Conservation (phyloP, 2,888 invertebrate genomes). For the Drosophila melanosoma region DNA sequence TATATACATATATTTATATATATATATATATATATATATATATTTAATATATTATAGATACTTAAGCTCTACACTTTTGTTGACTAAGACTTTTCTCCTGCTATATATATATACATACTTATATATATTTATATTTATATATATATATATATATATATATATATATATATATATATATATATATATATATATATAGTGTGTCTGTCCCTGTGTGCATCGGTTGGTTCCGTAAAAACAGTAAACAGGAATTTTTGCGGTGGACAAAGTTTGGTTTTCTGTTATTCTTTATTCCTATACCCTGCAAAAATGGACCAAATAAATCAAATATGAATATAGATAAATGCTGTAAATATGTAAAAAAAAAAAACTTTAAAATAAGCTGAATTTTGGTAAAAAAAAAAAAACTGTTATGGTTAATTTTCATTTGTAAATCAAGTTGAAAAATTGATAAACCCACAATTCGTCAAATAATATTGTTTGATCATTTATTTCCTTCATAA, state of each 20-base stretch:
- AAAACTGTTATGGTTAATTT: not conserved
- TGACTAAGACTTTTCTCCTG: slow-evolving; percentile 18
- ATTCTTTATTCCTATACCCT: slow-evolving; percentile 40
- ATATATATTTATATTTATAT: no score
- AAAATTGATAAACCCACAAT: not conserved
- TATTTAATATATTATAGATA: not conserved
- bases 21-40: not conserved
- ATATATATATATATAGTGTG: not conserved
- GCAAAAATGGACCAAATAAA: not conserved
- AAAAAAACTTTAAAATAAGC: no score
- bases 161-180: no score
- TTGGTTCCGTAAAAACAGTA: slow-evolving; percentile 42
- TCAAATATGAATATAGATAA: not conserved
- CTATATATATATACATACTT: no score
- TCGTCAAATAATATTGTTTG: not conserved
- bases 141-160: no score
- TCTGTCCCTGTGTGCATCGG: slow-evolving; percentile 24
- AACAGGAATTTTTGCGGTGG: slow-evolving; percentile 67
- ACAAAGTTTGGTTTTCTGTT: slow-evolving; percentile 43
- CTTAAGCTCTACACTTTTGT: slow-evolving; percentile 26
- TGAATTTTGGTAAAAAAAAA: no score
- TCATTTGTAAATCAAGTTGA: not conserved
- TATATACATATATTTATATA: no score
- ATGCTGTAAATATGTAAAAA: not conserved
- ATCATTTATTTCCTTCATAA: not conserved